These are phyloP conservation scores for Mastigias papua DNA, from an alignment of 30 jellyfish, hydroid and myxozoan species.

Conservation along the genomic window DNA sequence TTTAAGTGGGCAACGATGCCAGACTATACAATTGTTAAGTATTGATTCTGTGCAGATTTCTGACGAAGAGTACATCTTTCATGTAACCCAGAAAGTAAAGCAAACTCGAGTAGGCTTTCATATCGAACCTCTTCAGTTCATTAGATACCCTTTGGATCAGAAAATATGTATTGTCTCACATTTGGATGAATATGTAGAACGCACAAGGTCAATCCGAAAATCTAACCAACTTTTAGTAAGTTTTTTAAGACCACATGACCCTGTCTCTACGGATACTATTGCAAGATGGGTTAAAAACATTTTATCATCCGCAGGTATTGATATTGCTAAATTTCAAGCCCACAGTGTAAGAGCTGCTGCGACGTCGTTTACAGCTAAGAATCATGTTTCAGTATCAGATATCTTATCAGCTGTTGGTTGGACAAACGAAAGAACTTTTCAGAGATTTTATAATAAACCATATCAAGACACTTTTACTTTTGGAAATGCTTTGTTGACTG, in stretches of 20 bases:
- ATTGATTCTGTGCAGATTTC: not conserved
- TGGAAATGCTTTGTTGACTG: conserved; percentile 6
- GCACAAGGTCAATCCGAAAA: not conserved
- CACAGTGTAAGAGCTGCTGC: not conserved
- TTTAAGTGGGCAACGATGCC: conserved; percentile 19
- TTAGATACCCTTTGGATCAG: not conserved
- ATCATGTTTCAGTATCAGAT: not conserved
- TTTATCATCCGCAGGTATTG: conserved; percentile 37
- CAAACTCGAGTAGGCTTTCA: not conserved
- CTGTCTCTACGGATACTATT: conserved; percentile 31
- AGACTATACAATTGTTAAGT: not conserved
- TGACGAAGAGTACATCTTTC: not conserved
- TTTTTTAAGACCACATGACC: conserved; percentile 35
- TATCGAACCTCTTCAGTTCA: not conserved
- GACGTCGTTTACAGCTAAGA: not conserved
- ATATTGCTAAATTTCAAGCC: conserved; percentile 7
- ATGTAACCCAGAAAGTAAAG: not conserved
- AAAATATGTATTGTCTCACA: conserved; percentile 29
- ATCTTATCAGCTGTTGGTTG: conserved; percentile 42
- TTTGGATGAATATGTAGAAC: conserved; percentile 10
- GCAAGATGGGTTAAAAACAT: conserved; percentile 25
- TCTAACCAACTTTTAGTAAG: conserved; percentile 18
- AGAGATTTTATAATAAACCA: conserved; percentile 24
- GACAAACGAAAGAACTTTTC: conserved; percentile 23
- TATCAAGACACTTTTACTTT: not conserved